A percentile compares a stretch with the other conserved stretches of the same genome.
These are phyloP conservation scores for Rhizoglyphus robini DNA, from an alignment of 1,140 invertebrate species.

Conservation along the genomic window DNA sequence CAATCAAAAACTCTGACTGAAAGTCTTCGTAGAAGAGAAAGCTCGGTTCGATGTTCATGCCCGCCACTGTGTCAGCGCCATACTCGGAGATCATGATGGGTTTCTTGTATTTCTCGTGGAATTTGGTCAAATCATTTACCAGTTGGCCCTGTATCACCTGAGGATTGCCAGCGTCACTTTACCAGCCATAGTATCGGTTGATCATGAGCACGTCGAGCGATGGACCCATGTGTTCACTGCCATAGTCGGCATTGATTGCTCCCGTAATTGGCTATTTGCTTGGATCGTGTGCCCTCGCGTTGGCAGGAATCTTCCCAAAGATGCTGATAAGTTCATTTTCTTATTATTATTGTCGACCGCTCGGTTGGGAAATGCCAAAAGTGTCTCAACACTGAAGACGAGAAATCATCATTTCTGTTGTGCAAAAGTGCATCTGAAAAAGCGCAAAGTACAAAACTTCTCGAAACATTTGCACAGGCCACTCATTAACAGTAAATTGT, in stretches of 20 bases:
- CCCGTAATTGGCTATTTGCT: constrained; percentile 58
- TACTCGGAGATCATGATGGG: constrained; percentile 89
- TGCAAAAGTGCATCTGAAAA: too few species aligned
- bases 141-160: constrained; percentile 58
- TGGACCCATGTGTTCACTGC: constrained; percentile 38
- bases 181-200: too few species aligned
- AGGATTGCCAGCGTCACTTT: constrained; percentile 56
- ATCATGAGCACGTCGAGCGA: constrained; percentile 81
- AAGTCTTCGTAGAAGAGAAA: constrained; percentile 90
- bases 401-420: too few species aligned
- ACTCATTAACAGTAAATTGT: too few species aligned
- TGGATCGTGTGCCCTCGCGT: constrained; percentile 36
- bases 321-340: too few species aligned
- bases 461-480: too few species aligned
- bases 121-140: constrained; percentile 58
- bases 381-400: too few species aligned
- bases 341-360: too few species aligned
- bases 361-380: too few species aligned
- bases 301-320: constrained; percentile 40
- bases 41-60: constrained; percentile 62
- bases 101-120: constrained; percentile 57
- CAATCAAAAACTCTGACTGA: constrained; percentile 63
- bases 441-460: too few species aligned
- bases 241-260: constrained; percentile 43
- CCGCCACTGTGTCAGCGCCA: constrained; percentile 85